Evolutionary conservation across 1,140 invertebrate species (phyloP).

Genomic region (Drosophila kanapiae): DNA sequence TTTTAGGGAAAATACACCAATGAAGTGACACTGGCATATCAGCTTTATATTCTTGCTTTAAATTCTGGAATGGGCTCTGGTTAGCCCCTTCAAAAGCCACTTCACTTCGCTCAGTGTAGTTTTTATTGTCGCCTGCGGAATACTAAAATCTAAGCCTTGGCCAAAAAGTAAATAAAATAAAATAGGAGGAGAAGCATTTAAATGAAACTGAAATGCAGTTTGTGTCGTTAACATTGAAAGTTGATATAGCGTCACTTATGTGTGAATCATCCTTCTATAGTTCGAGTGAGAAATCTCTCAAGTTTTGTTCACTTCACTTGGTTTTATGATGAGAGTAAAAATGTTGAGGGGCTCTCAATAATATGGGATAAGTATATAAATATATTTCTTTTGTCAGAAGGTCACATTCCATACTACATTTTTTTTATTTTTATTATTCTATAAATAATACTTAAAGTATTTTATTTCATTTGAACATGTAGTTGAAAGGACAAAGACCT

Average conservation of each 20-base stretch:
- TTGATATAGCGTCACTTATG: constrained; percentile 20
- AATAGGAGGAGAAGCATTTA: constrained; percentile 34
- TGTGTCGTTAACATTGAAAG: constrained; percentile 51
- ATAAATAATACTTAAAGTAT: too few relatives aligned
- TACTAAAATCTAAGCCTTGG: constrained; percentile 53
- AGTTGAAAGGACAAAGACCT: background rate
- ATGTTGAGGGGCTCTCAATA: constrained; percentile 6
- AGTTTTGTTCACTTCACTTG: constrained; percentile 5
- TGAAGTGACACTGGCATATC: constrained; percentile 4
- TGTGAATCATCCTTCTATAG: constrained; percentile 27
- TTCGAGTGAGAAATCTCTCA: constrained; percentile 11
- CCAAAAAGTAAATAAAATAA: constrained; percentile 42
- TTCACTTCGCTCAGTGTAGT: constrained; percentile 26
- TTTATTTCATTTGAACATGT: background rate
- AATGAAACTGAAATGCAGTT: constrained; percentile 54
- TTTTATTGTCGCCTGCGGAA: constrained; percentile 25
- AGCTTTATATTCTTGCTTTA: constrained; percentile 18
- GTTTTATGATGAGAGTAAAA: constrained; percentile 16
- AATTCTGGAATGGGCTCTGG: constrained; percentile 3
- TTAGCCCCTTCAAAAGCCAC: constrained; percentile 8
- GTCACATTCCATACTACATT: too few relatives aligned
- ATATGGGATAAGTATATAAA: background rate
- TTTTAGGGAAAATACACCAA: background rate
- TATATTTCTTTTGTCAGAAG: too few relatives aligned
- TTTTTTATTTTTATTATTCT: too few relatives aligned